Evolutionary conservation across 2,113 vertebrate genomes (phyloP), one percentile per base, ranked within the genome.

Genomic region (Nibea albiflora): DNA sequence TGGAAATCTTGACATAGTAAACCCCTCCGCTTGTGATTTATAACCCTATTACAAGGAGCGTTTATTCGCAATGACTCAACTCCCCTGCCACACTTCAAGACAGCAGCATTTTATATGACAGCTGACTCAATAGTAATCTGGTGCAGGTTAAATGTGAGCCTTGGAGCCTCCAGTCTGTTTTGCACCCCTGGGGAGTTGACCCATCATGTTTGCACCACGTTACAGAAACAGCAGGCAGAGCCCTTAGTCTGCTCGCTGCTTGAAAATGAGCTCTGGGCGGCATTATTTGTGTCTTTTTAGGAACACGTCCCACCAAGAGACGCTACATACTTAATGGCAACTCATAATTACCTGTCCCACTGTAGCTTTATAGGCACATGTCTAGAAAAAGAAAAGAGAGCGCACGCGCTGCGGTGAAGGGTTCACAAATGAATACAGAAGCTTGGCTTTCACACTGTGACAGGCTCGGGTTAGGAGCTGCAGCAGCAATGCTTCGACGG

Each of bases 61-160:
- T 83, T 85, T 61, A 81, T 79, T 85, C 53, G 2, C 67, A 83
- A 57, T 79, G 85, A 84, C 70, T 44, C 58, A 47, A 69, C 64
- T 79, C 52, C 31, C 58, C 54, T 31, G 78, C 35, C 69, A 77
- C 61, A 63, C 28, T 44, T 85, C 61, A 85, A 12, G 44, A 76
- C 39, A 61, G 78, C 72, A 71, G 67, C 46, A 49, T 80, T 92
- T 90, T 84, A 85, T 85, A 78, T 81, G 85, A 87, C 93, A 89
- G 85, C 76, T 72, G 87, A 87, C 90, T 94, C 90, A 90, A 88
- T 86, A 89, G 78, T 78, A 56, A 90, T 89, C 69, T 39, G 47
- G 46, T 44, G 56, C 46, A 85, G 80, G 89, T 93, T 91, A 90
- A 92, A 86, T 50, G 83, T 66, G 68, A 81, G 76, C 66, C 83